Base-by-base conservation (phyloP, 2,888 invertebrate species). In the Incurvaria masculella region DNA sequence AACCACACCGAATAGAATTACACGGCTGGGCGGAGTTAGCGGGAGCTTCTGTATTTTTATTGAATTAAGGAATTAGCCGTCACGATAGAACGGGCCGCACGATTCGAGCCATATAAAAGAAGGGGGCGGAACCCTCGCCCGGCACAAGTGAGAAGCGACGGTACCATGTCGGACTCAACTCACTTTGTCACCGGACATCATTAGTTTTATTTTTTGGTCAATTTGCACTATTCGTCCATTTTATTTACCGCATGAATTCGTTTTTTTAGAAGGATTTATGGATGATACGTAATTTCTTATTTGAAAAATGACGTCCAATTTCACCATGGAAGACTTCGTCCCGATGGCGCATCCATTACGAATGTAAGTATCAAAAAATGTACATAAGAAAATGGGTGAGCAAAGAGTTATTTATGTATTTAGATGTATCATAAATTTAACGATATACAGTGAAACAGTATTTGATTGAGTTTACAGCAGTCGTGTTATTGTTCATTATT, bases 91-190 rank as follows among this genome's bases (percentile, higher is more conserved):
- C 14, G 26, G 8, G 52, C 14, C 18, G 23, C 76, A 75, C 76
- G 73, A 59, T 62, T 68, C 63, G 58, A 58, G 63, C 56, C 64
- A 58, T 52, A 69, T 76, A 78, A 75, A 78, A n/a, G n/a, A 71
- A 75, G 71, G n/a, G n/a, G n/a, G n/a, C n/a, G n/a, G 62, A 59
- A 58, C 54, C 55, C 53, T 49, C 16, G 51, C 23, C 51, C 49
- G 49, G 48, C 67, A 71, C 74, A 78, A 69, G 79, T 79, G 79
- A 79, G 79, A 78, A 79, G 78, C 79, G 79, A 73, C 76, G 48
- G 61, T 53, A 53, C 49, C 52, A 60, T 56, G 79, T 78, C 78
- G 78, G 68, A 76, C 79, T 79, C 39, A n/a, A 71, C 79, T 79
- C 79, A 78, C 79, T 79, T 78, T 69, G 76, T 74, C 72, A 60